Conservation (phyloP, 2,797 vertebrate species). For the Sternarchorhynchus goeldii region DNA sequence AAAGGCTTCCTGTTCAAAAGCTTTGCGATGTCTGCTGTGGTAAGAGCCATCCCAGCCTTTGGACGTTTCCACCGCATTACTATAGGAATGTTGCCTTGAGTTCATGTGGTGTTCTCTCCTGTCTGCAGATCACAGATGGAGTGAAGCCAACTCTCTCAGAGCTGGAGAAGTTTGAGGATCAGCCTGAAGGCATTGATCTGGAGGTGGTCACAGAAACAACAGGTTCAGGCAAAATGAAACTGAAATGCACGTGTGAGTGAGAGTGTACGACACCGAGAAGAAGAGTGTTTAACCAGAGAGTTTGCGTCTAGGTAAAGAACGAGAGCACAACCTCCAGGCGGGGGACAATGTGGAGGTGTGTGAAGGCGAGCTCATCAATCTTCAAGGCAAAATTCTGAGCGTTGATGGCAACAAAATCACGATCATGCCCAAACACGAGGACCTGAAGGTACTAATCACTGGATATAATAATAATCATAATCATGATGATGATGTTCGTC, state of each 20-base stretch:
- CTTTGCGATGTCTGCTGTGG: slow-evolving; percentile 97
- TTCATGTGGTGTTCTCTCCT: neutral
- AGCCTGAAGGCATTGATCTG: slow-evolving; percentile 93
- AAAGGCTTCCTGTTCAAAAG: slow-evolving; percentile 97
- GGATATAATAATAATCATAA: too few species aligned
- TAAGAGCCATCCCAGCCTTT: slow-evolving; percentile 65
- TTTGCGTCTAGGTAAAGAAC: slow-evolving; percentile 82
- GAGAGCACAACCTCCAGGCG: slow-evolving; percentile 93
- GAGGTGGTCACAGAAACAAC: slow-evolving; percentile 93
- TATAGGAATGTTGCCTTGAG: neutral
- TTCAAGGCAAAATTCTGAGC: slow-evolving; percentile 94
- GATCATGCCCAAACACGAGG: slow-evolving; percentile 96
- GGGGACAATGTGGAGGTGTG: slow-evolving; percentile 98
- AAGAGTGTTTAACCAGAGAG: neutral
- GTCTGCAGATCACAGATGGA: slow-evolving; percentile 89
- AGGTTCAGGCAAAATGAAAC: slow-evolving; percentile 67
- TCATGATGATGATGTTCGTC: too few species aligned
- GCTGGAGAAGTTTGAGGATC: slow-evolving; percentile 95
- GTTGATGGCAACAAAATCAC: slow-evolving; percentile 97
- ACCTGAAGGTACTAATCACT: slow-evolving; percentile 83
- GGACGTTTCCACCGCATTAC: too few species aligned
- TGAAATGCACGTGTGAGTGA: neutral
- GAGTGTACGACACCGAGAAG: neutral
- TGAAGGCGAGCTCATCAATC: slow-evolving; percentile 94
- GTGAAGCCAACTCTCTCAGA: slow-evolving; percentile 95